These are phyloP conservation scores for Ornithoptera alexandrae DNA, from an alignment of 2,888 invertebrate species.

Conservation along the genomic window DNA sequence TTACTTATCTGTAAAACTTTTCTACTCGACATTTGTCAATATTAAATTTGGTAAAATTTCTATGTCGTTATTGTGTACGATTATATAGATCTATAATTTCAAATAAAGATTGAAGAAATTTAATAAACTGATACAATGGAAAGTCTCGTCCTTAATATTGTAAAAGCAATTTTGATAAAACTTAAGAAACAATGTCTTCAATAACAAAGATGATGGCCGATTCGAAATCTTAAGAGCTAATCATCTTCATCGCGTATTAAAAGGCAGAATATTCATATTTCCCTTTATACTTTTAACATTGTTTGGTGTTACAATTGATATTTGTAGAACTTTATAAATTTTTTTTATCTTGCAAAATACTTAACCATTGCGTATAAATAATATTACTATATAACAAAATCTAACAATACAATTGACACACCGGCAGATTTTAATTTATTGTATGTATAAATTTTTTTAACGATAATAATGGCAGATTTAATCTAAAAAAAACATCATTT, in stretches of 20 bases:
- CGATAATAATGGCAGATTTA: too few relatives aligned
- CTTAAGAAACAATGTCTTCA: constrained; percentile 33
- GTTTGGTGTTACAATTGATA: background rate
- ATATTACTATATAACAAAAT: too few relatives aligned
- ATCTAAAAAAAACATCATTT: too few relatives aligned
- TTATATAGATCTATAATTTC: background rate
- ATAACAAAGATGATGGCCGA: constrained; percentile 46
- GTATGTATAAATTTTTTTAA: too few relatives aligned
- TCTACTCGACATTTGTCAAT: too few relatives aligned
- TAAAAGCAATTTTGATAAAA: background rate
- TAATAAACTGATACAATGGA: background rate
- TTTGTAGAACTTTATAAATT: background rate
- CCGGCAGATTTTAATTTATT: too few relatives aligned
- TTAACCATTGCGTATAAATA: too few relatives aligned
- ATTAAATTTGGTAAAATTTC: background rate
- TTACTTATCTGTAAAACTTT: too few relatives aligned
- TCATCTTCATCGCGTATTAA: constrained; percentile 49
- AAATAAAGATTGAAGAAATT: background rate
- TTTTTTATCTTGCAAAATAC: too few relatives aligned
- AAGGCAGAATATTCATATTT: constrained; percentile 30
- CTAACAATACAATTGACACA: too few relatives aligned
- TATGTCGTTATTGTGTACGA: background rate
- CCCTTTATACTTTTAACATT: background rate
- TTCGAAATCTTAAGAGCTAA: constrained; percentile 52
- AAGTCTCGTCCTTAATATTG: background rate